Base-by-base conservation (phyloP, 2,797 vertebrate genomes). In the Jordanella pulchra region DNA sequence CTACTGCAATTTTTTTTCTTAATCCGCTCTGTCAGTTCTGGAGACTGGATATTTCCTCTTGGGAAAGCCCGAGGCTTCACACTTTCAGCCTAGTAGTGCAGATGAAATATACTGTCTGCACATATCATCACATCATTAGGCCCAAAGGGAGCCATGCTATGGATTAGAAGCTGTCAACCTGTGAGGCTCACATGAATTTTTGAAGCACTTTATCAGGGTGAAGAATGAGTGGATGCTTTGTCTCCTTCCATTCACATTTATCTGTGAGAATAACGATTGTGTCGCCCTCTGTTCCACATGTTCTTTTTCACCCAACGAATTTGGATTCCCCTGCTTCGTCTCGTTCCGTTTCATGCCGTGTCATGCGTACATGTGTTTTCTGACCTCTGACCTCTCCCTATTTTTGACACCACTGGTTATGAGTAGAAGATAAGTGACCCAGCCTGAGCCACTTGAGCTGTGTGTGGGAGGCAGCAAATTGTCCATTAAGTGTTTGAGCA, bases 401-500 rank as follows among this genome's bases (percentile, higher is more conserved):
- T 63, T 83, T 86, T 68, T 74, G 81, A 87, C 65, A n/a, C 73
- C 42, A 81, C 75, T 60, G 67, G 82, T 87, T 80, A 83, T 84
- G 75, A 77, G 67, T 58, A 12, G 12, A 74, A 82, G 85, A 90
- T 78, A 73, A 85, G 87, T 76, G 78, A 85, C 71, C 65, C 53
- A 65, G 85, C 86, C 70, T 67, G 61, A 81, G 89, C 84, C 81
- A 65, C 75, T 86, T 30, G 67, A 83, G 83, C 72, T 69, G 23
- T 56, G 90, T 79, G 93, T 94, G 89, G 94, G 94, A 91, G 92
- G 93, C 89, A 84, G 89, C 89, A 92, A 91, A 93, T 93, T 89
- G 91, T 92, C 93, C 93, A 94, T 95, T 94, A 93, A 93, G 93
- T 90, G 88, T 95, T 94, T 93, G 90, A 91, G 88, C 88, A 91